These are phyloP conservation scores for Latrodectus geometricus DNA, from an alignment of 1,140 invertebrate genomes.

Conservation along the genomic window DNA sequence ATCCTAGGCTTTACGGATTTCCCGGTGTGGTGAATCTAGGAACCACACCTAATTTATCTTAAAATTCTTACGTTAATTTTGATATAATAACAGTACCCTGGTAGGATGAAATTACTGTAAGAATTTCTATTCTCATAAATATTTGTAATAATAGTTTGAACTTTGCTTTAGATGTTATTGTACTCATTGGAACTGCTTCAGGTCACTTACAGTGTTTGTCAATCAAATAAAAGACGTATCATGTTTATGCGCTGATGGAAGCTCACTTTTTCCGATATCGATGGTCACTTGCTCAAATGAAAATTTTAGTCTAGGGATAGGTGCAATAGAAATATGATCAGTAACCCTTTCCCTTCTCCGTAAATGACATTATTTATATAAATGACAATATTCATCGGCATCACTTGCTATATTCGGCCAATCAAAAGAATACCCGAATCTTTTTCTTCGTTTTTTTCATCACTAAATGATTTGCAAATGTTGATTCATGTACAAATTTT, in stretches of 20 bases:
- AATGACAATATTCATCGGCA: neutral
- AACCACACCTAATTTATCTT: neutral
- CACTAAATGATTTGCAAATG: neutral
- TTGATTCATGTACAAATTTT: constrained; percentile 7
- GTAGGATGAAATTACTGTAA: constrained; percentile 13
- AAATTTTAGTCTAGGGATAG: neutral
- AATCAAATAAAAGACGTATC: constrained; percentile 15
- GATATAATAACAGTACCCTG: neutral
- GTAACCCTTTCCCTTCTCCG: neutral
- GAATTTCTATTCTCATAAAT: constrained; percentile 22
- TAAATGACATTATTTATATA: constrained; percentile 12
- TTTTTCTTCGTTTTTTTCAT: neutral
- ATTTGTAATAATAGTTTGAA: constrained; percentile 1
- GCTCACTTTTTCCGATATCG: neutral
- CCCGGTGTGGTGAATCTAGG: neutral
- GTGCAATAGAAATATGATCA: neutral
- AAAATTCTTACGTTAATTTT: neutral
- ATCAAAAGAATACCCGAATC: neutral
- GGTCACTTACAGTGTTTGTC: constrained; percentile 5
- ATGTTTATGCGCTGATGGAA: constrained; percentile 7
- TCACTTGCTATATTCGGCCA: constrained; percentile 2
- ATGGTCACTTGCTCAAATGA: constrained; percentile 3
- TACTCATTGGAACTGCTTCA: neutral
- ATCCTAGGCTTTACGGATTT: neutral
- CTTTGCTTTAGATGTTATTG: constrained; percentile 9